Evolutionary conservation across 2,888 invertebrate species (phyloP), one percentile per base, ranked within the genome.

Genomic region (Aphelenchoides bicaudatus): DNA sequence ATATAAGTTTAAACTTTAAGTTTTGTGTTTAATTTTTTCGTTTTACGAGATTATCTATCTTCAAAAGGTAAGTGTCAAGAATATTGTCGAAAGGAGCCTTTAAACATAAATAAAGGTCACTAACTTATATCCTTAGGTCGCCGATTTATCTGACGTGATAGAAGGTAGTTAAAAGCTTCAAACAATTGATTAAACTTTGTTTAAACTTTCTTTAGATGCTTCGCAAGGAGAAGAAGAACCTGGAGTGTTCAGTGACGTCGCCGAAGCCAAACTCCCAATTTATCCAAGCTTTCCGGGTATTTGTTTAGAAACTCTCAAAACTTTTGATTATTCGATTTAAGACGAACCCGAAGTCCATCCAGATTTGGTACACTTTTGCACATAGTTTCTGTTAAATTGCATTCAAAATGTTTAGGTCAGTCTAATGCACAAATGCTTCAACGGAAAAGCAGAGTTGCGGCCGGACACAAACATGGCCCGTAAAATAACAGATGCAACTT

Each of bases 401-500:
- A n/a, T n/a, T n/a, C n/a, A n/a, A n/a, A n/a, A n/a, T n/a, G n/a
- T n/a, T n/a, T n/a, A n/a, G n/a, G n/a, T 74, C 6, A 46, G 54
- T 30, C 57, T 72, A 16, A 63, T 72, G 52, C 63, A 66, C 47
- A 58, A 61, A 27, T 72, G 72, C 55, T 68, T 68, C 48, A 52
- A 54, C 38, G 62, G 64, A 13, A 38, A 51, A 19, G 53, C 60
- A 19, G 65, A 67, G 19, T 48, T 56, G 50, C 39, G 75, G 2
- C 74, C 75, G 0, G 72, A 75, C 51, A 59, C 69, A 2, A 53
- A 58, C 39, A 65, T 72, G 56, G 70, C 65, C 2, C 55, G 75
- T 28, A 76, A 76, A 55, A 74, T 76, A 50, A 75, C 73, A 2
- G 76, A 77, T 46, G 68, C 72, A 5, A 72, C 74, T 0, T 61